Conservation (phyloP, 1,140 invertebrate genomes). For the Lasioglossum baleicum region DNA sequence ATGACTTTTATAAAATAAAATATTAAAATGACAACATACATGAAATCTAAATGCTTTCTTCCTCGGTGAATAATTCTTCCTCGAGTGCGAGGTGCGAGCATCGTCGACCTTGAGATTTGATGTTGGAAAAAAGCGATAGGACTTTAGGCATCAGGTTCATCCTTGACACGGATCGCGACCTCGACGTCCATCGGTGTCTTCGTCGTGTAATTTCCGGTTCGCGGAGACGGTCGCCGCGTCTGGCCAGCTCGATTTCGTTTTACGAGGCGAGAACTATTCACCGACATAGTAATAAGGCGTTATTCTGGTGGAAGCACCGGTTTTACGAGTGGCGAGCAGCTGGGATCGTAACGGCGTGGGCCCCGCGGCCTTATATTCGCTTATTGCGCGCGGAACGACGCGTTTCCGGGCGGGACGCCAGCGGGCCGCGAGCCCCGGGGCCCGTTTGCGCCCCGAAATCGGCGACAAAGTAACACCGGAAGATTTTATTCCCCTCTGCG, state of each 20-base stretch:
- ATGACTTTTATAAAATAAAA: too few relatives aligned
- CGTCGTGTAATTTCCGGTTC: neutral
- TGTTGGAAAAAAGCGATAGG: too few relatives aligned
- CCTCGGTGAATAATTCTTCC: too few relatives aligned
- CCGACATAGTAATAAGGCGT: constrained; percentile 45
- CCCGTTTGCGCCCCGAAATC: constrained; percentile 15
- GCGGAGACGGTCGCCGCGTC: neutral
- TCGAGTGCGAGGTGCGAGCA: too few relatives aligned
- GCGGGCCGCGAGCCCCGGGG: neutral
- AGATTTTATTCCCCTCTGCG: constrained; percentile 1
- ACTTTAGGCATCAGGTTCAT: too few relatives aligned
- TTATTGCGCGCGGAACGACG: constrained; percentile 21
- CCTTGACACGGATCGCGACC: too few relatives aligned
- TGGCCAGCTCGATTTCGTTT: constrained; percentile 40
- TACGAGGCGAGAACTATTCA: constrained; percentile 53
- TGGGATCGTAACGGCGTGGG: neutral
- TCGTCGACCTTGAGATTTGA: too few relatives aligned
- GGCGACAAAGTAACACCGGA: constrained; percentile 23
- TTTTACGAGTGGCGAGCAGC: constrained; percentile 44
- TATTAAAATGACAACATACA: too few relatives aligned
- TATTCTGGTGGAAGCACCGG: constrained; percentile 31
- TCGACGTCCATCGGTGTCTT: neutral
- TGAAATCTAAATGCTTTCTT: too few relatives aligned
- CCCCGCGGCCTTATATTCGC: neutral
- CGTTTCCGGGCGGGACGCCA: constrained; percentile 27